Base-by-base conservation (phyloP, 2,113 vertebrate species). In the Ptychochromis oligacanthus region DNA sequence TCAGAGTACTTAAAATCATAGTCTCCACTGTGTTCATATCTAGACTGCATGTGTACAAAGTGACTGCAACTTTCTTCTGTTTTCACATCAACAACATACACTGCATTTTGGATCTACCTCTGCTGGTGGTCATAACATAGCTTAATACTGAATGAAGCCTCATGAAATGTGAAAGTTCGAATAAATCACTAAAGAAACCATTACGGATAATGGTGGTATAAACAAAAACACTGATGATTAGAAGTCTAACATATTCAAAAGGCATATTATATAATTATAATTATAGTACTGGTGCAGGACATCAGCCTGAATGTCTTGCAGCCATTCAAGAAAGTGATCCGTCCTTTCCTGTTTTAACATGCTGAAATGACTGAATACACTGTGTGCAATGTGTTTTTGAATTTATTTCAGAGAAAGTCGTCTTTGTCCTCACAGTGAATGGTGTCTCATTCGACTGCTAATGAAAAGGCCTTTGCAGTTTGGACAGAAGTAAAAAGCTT, bases 351-450 rank as follows among this genome's bases (percentile, higher is more conserved):
- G 22, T 75, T 49, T 38, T 13, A 61, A 75, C 54, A 31, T n/a
- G 26, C 22, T 56, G 24, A 80, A 85, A 65, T 34, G 61, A 82
- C 67, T 70, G 54, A 76, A 79, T 57, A 84, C 67, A 83, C 28
- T 58, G 20, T 77, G 72, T 70, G 65, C 43, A 70, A 87, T 81
- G 86, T 57, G 67, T 79, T 79, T 83, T 79, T 65, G 75, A 60
- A 4, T 67, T 61, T 72, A 61, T 61, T 31, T 49, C 36, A 55
- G 36, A 72, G 52, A 89, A 89, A 77, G 88, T 46, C 3, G 8
- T 75, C 82, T 87, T 92, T 90, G 84, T 91, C 26, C 40, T 18
- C 5, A 61, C 15, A 75, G 78, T 84, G 77, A 91, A 90, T 82
- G 86, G 38, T 3, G 13, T 79, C 77, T 92, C 54, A 85, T 88